Evolutionary conservation across 2,888 invertebrate genomes (phyloP), one percentile per base, ranked within the genome.

Genomic region (Busseola fusca): DNA sequence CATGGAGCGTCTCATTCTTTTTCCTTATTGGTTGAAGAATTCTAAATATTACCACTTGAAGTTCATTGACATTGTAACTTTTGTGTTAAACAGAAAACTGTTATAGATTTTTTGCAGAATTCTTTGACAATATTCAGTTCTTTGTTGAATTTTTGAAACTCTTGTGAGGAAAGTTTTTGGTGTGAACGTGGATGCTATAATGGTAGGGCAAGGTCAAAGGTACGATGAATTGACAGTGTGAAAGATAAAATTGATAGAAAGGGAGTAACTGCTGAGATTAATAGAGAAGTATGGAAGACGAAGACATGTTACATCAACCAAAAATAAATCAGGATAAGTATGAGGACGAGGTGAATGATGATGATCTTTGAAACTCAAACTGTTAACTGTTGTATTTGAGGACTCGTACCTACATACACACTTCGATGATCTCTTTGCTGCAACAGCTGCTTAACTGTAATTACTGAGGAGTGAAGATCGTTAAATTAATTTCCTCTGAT

Each of bases 61-160:
- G 79, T 76, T 76, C 73, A 78, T 72, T 78, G 79, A 72, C 79
- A 37, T 42, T 37, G 48, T 14, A 50, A 42, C 3, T 73, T 34
- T 34, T 27, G 37, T 30, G 21, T 48, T 18, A 25, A 45, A 30
- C 9, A 16, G 16, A 52, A 9, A 48, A 9, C 3, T 0, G 0
- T 42, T 10, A 21, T n/a, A 18, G n/a, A 54, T 7, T 14, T 0
- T 42, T 54, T 30, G 12, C 27, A 27, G 12, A 18, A 1, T 7
- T 42, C 3, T 42, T 42, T 27, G 4, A 21, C 9, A 18, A n/a
- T n/a, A n/a, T n/a, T n/a, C n/a, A n/a, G n/a, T n/a, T n/a, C n/a
- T n/a, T n/a, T n/a, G n/a, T n/a, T n/a, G n/a, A n/a, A n/a, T n/a
- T n/a, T n/a, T n/a, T n/a, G n/a, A n/a, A n/a, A n/a, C 0, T 27